Percentiles rank a stretch among this genome's conserved stretches.
Evolutionary conservation across 1,140 invertebrate species (phyloP).

Genomic region (Drosophila hydei): DNA sequence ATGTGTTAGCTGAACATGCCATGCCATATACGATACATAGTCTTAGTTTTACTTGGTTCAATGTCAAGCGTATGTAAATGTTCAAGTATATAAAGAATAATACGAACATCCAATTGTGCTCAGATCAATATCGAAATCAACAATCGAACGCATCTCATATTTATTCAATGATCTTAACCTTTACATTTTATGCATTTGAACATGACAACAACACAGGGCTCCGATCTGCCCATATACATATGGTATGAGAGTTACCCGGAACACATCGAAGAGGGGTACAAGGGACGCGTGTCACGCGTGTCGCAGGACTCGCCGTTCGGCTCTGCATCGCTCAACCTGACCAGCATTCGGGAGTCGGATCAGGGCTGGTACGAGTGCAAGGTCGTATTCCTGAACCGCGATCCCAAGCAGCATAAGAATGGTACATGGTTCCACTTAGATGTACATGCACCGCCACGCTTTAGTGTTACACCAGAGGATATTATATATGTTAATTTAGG

Average conservation of each 20-base stretch:
- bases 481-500: slow-evolving; percentile 97
- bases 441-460: slow-evolving; percentile 96
- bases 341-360: slow-evolving; percentile 95
- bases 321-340: slow-evolving; percentile 96
- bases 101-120: not conserved
- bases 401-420: slow-evolving; percentile 94
- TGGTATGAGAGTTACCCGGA: slow-evolving; percentile 98
- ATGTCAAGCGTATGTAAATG: slow-evolving; percentile 17
- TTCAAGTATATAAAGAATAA: not conserved
- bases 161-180: slow-evolving; percentile 12
- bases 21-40: not conserved
- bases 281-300: slow-evolving; percentile 94
- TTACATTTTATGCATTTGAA: slow-evolving; percentile 33
- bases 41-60: not conserved
- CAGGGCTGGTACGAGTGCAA: slow-evolving; percentile 99
- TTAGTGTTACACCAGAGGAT: slow-evolving; percentile 95
- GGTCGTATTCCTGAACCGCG: slow-evolving; percentile 97
- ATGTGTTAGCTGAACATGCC: not conserved
- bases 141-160: not conserved
- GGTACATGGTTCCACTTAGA: slow-evolving; percentile 98
- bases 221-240: slow-evolving; percentile 97
- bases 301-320: slow-evolving; percentile 93
- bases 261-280: slow-evolving; percentile 95
- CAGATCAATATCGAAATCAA: slow-evolving; percentile 1
- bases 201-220: slow-evolving; percentile 87